These are phyloP conservation scores for Morus bassanus DNA, from an alignment of 2,797 vertebrate species.

Conservation along the genomic window DNA sequence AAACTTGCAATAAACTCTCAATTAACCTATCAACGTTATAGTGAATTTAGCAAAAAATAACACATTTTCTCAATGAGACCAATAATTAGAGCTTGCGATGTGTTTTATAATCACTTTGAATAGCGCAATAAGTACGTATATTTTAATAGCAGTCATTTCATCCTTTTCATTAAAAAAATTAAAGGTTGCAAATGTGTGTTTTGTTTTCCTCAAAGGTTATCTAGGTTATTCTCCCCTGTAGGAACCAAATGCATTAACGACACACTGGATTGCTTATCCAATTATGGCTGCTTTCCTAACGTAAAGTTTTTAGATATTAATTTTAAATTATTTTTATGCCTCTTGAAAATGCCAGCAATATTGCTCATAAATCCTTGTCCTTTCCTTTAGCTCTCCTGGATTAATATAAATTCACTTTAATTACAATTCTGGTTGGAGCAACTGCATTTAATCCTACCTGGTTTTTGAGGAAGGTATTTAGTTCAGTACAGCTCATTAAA, in stretches of 20 bases:
- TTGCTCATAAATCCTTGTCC: slow-evolving; percentile 71
- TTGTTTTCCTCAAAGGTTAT: neutral
- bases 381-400: slow-evolving; percentile 59
- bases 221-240: neutral
- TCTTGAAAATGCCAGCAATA: slow-evolving; percentile 70
- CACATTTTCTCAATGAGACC: neutral
- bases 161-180: neutral
- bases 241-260: slow-evolving; percentile 1
- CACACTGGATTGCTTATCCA: slow-evolving; percentile 37
- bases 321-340: slow-evolving; percentile 64
- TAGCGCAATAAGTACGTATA: neutral
- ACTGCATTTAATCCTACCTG: slow-evolving; percentile 52
- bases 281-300: slow-evolving; percentile 52
- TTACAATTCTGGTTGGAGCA: slow-evolving; percentile 48
- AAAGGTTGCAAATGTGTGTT: neutral
- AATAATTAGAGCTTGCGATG: neutral
- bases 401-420: slow-evolving; percentile 71
- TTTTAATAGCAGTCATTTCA: neutral
- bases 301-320: slow-evolving; percentile 63
- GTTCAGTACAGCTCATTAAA: slow-evolving; percentile 9
- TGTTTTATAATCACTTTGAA: neutral
- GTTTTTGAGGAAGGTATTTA: neutral
- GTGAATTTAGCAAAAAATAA: neutral
- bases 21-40: fast-evolving
- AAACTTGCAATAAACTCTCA: neutral